Evolutionary conservation across 2,797 vertebrate genomes (phyloP).

Genomic region (Acanthiza pusilla): DNA sequence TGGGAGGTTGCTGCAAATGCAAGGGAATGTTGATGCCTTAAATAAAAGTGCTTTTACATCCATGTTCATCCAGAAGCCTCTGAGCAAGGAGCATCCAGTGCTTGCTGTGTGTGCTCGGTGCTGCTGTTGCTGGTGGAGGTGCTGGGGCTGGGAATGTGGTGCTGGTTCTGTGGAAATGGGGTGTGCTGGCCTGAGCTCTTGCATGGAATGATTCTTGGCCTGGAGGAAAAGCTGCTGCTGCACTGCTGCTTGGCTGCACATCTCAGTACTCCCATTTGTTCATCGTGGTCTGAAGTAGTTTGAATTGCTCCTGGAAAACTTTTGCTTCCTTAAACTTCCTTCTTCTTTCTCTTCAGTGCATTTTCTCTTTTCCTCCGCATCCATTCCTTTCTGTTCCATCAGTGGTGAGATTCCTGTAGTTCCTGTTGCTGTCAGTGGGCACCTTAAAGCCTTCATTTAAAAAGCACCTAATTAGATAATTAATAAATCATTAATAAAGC

Average conservation of each 20-base stretch:
- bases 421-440: neutral
- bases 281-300: neutral
- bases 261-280: neutral
- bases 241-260: neutral
- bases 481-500: neutral
- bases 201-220: neutral
- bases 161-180: neutral
- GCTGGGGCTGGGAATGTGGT: neutral
- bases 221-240: neutral
- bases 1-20: neutral
- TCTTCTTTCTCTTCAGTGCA: neutral
- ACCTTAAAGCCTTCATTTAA: neutral
- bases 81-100: neutral
- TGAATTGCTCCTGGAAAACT: neutral
- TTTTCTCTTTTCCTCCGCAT: neutral
- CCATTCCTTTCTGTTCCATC: neutral
- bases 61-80: neutral
- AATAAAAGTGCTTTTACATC: neutral
- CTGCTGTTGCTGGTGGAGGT: neutral
- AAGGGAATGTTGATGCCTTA: neutral
- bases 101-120: neutral
- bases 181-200: neutral
- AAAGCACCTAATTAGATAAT: neutral
- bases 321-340: neutral
- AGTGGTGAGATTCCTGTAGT: neutral